Percentiles rank a stretch among this genome's conserved stretches.
Evolutionary conservation across 1,140 invertebrate species (phyloP).

Genomic region (Calliopsis andreniformis): DNA sequence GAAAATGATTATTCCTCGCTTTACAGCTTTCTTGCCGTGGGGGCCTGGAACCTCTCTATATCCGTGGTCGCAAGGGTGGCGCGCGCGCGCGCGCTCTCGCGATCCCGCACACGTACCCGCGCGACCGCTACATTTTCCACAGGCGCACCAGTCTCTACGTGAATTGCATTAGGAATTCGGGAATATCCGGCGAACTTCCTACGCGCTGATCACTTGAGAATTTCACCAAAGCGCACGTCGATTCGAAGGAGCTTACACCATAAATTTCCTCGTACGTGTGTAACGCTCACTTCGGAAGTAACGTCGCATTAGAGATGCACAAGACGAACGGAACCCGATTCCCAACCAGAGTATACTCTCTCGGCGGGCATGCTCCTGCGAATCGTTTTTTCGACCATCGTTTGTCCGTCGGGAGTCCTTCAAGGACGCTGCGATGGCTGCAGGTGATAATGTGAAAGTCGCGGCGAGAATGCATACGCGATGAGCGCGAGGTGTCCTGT

Average conservation of each 20-base stretch:
- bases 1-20: constrained; percentile 61
- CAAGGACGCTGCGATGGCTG: neutral
- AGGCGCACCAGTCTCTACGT: constrained; percentile 67
- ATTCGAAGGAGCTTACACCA: constrained; percentile 68
- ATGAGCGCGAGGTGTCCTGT: no score
- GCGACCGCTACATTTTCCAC: constrained; percentile 62
- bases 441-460: no score
- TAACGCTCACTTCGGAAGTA: constrained; percentile 52
- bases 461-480: no score
- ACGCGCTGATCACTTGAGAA: constrained; percentile 68
- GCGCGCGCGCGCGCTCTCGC: neutral
- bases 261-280: constrained; percentile 66
- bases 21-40: constrained; percentile 57
- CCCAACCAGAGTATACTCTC: neutral
- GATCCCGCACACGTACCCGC: neutral
- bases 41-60: constrained; percentile 12
- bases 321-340: constrained; percentile 36
- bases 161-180: constrained; percentile 69
- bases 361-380: neutral
- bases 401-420: no score
- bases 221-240: constrained; percentile 68
- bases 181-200: constrained; percentile 67
- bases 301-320: constrained; percentile 57
- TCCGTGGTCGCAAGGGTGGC: neutral
- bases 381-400: neutral